A percentile compares a stretch with the other conserved stretches of the same genome.
phyloP scores from a whole-genome alignment of 2,888 invertebrate genomes.

The Branchipolynoe longqiensis region DNA sequence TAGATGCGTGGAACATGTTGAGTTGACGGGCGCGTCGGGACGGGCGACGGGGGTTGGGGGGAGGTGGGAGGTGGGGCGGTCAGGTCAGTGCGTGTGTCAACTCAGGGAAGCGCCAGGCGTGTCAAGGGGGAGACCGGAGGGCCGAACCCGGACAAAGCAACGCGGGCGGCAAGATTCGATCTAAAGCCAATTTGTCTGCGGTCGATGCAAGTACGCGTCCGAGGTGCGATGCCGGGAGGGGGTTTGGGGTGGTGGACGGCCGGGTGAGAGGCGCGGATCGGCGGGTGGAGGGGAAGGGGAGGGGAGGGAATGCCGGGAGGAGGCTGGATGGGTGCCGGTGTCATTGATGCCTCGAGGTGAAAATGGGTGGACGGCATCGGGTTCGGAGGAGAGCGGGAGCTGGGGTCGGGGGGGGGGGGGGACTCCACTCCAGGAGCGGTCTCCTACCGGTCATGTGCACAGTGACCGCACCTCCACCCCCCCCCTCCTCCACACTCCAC shows the following conservation, averaged over 20 bases:
- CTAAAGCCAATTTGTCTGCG: slow-evolving; percentile 53
- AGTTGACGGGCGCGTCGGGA: background rate
- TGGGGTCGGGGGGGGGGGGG: background rate
- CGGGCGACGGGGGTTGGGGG: background rate
- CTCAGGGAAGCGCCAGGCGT: background rate
- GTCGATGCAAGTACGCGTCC: background rate
- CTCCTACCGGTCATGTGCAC: background rate
- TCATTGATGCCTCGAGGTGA: background rate
- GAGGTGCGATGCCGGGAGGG: background rate
- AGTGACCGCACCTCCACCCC: background rate
- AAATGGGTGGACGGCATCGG: background rate
- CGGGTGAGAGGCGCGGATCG: background rate
- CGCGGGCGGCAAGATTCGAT: slow-evolving; percentile 32
- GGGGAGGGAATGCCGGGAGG: no score
- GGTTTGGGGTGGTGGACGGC: background rate
- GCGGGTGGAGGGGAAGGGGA: background rate
- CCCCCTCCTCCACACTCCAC: background rate
- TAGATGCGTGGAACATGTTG: no score
- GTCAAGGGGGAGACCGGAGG: background rate
- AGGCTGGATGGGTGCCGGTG: background rate
- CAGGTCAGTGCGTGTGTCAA: background rate
- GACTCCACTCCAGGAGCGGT: background rate
- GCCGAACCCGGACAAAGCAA: slow-evolving; percentile 22
- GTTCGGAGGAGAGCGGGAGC: background rate
- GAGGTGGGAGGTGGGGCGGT: background rate